Evolutionary conservation across 2,888 invertebrate genomes (phyloP).

Genomic region (Perithous albicinctus): DNA sequence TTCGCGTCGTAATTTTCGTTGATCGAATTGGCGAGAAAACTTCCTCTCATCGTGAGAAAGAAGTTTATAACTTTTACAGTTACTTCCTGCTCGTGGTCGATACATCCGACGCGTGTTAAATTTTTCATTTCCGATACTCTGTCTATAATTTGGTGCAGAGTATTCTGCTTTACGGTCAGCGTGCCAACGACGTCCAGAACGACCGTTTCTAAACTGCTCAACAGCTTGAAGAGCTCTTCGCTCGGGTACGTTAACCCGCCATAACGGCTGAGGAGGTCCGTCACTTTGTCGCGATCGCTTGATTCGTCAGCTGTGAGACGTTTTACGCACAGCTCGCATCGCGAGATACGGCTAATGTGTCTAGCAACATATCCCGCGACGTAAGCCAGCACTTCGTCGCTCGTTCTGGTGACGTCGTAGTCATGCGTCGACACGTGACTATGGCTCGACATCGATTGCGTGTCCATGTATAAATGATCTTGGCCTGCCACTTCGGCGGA

Average conservation of each 20-base stretch:
- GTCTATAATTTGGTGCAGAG: slow-evolving; percentile 46
- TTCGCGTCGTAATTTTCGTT: slow-evolving; percentile 44
- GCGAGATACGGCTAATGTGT: slow-evolving; percentile 29
- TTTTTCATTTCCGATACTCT: slow-evolving; percentile 30
- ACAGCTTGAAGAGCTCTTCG: slow-evolving; percentile 52
- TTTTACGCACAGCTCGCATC: slow-evolving; percentile 30
- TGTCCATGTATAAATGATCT: not conserved
- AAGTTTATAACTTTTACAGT: too few relatives aligned
- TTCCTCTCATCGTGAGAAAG: too few relatives aligned
- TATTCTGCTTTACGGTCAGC: slow-evolving; percentile 42
- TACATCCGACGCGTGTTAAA: slow-evolving; percentile 41
- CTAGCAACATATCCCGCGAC: too few relatives aligned
- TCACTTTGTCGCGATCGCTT: slow-evolving; percentile 37
- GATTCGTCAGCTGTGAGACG: slow-evolving; percentile 7
- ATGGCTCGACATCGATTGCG: slow-evolving; percentile 19
- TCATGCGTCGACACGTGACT: slow-evolving; percentile 32
- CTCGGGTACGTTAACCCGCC: slow-evolving; percentile 38
- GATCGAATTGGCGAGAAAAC: too few relatives aligned
- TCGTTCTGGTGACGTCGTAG: slow-evolving; percentile 47
- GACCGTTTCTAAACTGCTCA: slow-evolving; percentile 44
- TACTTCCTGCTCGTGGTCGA: slow-evolving; percentile 30
- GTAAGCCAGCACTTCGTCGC: too few relatives aligned
- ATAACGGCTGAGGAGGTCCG: slow-evolving; percentile 22
- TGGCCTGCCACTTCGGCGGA: too few relatives aligned
- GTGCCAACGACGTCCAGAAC: slow-evolving; percentile 53